Base-by-base conservation (phyloP, 2,888 invertebrate genomes). In the Trichopria drosophilae region DNA sequence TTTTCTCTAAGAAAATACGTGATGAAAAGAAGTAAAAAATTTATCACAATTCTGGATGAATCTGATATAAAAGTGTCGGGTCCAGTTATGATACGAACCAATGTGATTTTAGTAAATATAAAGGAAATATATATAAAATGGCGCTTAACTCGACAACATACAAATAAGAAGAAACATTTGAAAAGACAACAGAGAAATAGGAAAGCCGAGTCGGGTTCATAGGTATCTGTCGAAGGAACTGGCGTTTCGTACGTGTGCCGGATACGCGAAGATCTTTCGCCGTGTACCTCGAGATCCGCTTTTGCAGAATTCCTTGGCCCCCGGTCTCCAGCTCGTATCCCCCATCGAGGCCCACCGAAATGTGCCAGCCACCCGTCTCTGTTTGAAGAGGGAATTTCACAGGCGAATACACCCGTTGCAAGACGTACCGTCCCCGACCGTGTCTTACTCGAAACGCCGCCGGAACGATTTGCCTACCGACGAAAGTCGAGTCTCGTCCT, bases 321-420 rank as follows among this genome's bases (percentile, higher is more conserved):
- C 52, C 53, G 49, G 58, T 55, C 54, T 29, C 34, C 45, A 39
- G 40, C 39, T 31, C 23, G n/a, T 13, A 55, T 57, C 55, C 53
- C 56, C 57, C 51, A 43, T 53, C 43, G 51, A 57, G 60, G 50
- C 59, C 53, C 58, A 60, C 60, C 62, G 55, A 69, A 66, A 67
- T 66, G 66, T 62, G 64, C 67, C 65, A 60, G 64, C 63, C 64
- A 61, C 57, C 59, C 60, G 63, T 61, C 65, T 65, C 65, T 68
- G 68, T 69, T 71, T 70, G 69, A 72, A 71, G 71, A 73, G 68
- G 65, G 66, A 72, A 74, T 74, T 74, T 74, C 62, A 72, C 72
- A 73, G 73, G 70, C 72, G 72, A 68, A 67, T 66, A 63, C 68
- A 67, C 64, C 42, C 64, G 68, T 66, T 71, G 66, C 68, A 66